Percentiles rank a stretch among this genome's conserved stretches.
These are phyloP conservation scores for Acrossocheilus wenchowensis DNA, from an alignment of 2,797 vertebrate species.

Conservation along the genomic window DNA sequence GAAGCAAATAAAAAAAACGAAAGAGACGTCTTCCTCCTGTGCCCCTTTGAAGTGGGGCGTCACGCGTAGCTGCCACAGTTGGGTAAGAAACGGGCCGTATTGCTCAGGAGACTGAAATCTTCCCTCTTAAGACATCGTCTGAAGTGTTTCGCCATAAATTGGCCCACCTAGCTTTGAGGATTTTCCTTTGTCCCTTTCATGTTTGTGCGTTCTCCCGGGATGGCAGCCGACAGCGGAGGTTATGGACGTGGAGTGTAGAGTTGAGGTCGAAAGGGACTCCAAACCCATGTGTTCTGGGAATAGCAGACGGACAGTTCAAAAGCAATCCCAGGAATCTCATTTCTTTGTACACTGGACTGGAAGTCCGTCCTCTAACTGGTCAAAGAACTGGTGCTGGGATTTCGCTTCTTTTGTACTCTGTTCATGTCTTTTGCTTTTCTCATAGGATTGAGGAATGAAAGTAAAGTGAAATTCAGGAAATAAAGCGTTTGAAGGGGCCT, in stretches of 20 bases:
- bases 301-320: constrained; percentile 66
- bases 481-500: not conserved
- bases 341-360: constrained; percentile 50
- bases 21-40: constrained; percentile 47
- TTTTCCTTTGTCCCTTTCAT: constrained; percentile 62
- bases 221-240: constrained; percentile 55
- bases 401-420: constrained; percentile 41
- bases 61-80: constrained; percentile 31
- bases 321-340: constrained; percentile 53
- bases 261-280: constrained; percentile 38
- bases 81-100: constrained; percentile 51
- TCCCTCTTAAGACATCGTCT: constrained; percentile 31
- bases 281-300: constrained; percentile 48
- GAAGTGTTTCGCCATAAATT: constrained; percentile 43
- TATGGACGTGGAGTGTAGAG: not conserved
- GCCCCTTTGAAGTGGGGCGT: constrained; percentile 52
- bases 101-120: constrained; percentile 42
- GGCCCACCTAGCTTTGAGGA: constrained; percentile 36
- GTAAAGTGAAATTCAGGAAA: not conserved
- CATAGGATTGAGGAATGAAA: not conserved
- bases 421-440: constrained; percentile 45
- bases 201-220: constrained; percentile 61
- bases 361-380: constrained; percentile 58
- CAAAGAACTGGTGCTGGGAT: constrained; percentile 15
- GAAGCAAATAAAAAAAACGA: constrained; percentile 27